Conservation (phyloP, 2,113 vertebrate genomes). For the Sturnus vulgaris region DNA sequence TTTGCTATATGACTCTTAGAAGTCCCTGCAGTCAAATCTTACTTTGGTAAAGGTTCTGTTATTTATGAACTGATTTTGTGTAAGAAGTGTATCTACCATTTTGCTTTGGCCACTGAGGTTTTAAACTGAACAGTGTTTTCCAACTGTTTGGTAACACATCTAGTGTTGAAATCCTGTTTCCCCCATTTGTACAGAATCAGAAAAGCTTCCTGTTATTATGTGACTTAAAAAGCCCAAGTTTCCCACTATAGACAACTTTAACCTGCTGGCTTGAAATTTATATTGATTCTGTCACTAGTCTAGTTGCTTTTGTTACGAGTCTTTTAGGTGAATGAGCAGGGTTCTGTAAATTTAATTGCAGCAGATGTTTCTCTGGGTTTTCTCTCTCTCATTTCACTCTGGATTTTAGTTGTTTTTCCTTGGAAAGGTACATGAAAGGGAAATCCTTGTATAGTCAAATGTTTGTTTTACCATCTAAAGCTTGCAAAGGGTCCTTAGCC, state of each 20-base stretch:
- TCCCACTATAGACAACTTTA: background rate
- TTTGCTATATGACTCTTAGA: background rate
- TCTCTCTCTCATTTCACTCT: constrained; percentile 36
- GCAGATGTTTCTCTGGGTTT: constrained; percentile 57
- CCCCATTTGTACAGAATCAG: background rate
- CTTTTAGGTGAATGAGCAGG: constrained; percentile 1
- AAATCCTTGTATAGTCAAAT: constrained; percentile 70
- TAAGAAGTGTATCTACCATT: background rate
- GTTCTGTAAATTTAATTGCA: constrained; percentile 52
- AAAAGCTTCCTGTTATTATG: background rate
- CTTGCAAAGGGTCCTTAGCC: constrained; percentile 45
- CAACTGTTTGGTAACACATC: background rate
- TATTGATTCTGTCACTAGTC: background rate
- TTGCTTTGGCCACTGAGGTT: background rate
- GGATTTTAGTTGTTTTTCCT: constrained; percentile 48
- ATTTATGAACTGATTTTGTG: background rate
- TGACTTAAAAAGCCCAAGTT: background rate
- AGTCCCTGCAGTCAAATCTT: background rate
- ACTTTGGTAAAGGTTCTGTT: background rate
- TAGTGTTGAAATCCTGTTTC: background rate
- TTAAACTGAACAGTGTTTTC: background rate
- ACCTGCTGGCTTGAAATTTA: background rate
- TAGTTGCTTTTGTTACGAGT: background rate
- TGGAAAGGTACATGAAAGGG: constrained; percentile 69
- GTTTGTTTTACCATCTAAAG: constrained; percentile 67